Evolutionary conservation across 2,888 invertebrate species (phyloP).

Genomic region (Ectemnius lituratus): DNA sequence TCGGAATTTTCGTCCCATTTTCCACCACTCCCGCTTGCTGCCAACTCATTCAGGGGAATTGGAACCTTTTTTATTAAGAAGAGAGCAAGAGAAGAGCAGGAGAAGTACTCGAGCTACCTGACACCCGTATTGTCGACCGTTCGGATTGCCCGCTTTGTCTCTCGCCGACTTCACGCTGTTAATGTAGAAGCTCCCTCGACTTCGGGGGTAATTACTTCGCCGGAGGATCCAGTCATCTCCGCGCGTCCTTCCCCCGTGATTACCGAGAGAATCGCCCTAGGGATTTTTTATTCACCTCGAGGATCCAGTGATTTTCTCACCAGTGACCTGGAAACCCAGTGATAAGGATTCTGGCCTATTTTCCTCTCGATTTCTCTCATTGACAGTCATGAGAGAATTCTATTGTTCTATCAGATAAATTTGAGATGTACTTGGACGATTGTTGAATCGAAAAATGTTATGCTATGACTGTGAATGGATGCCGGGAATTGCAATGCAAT

Average conservation of each 20-base stretch:
- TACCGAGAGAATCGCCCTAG: too few relatives aligned
- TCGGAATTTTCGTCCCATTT: conserved; percentile 30
- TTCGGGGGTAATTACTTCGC: background rate
- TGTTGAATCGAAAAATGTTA: background rate
- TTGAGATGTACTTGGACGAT: too few relatives aligned
- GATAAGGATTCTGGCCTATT: too few relatives aligned
- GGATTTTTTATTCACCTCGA: too few relatives aligned
- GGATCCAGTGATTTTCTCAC: too few relatives aligned
- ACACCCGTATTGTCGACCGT: background rate
- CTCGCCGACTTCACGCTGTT: background rate
- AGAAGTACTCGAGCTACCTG: background rate
- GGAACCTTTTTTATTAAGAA: conserved; percentile 17
- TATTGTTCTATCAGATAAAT: too few relatives aligned
- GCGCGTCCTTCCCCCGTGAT: too few relatives aligned
- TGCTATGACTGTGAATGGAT: background rate
- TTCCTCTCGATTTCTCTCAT: too few relatives aligned
- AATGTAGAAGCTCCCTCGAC: background rate
- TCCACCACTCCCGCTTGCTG: background rate
- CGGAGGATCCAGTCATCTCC: background rate
- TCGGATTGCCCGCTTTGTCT: conserved; percentile 6
- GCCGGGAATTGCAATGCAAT: conserved; percentile 44
- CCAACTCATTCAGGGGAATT: conserved; percentile 23
- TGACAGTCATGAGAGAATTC: too few relatives aligned
- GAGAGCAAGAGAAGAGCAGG: background rate
- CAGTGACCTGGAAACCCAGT: too few relatives aligned